These are phyloP conservation scores for Macquaria australasica DNA, from an alignment of 2,113 vertebrate species.

Conservation along the genomic window DNA sequence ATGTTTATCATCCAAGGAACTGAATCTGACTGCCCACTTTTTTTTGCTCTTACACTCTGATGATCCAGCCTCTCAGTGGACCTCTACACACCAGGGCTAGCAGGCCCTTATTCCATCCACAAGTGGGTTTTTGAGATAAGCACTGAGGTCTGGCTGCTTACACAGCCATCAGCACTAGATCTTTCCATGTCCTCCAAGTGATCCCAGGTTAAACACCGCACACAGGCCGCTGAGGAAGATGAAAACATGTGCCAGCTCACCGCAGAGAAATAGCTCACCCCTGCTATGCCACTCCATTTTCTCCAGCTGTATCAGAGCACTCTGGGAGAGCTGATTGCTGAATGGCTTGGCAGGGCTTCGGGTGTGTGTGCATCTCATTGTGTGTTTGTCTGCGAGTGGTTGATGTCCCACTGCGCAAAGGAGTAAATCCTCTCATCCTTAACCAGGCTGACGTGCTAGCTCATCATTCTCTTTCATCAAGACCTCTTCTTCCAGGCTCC, in stretches of 20 bases:
- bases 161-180: conserved; percentile 55
- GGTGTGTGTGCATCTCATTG: conserved; percentile 41
- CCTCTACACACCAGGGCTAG: neutral
- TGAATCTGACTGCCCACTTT: neutral
- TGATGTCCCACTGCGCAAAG: conserved; percentile 54
- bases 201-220: conserved; percentile 61
- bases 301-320: conserved; percentile 61
- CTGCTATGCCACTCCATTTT: conserved; percentile 69
- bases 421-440: conserved; percentile 73
- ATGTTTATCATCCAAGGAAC: neutral
- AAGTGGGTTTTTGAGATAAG: conserved; percentile 52
- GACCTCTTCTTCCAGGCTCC: conserved; percentile 45
- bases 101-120: conserved; percentile 18
- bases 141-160: conserved; percentile 39
- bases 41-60: neutral
- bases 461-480: conserved; percentile 74
- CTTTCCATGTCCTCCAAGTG: conserved; percentile 52
- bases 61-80: conserved; percentile 4
- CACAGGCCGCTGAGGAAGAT: conserved; percentile 49
- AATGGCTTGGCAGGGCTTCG: conserved; percentile 54
- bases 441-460: conserved; percentile 64
- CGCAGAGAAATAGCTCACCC: conserved; percentile 57
- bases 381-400: conserved; percentile 54
- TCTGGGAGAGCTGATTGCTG: conserved; percentile 64
- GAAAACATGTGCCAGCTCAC: conserved; percentile 60